Base-by-base conservation (phyloP, 1,140 invertebrate genomes). In the Octopus sinensis region DNA sequence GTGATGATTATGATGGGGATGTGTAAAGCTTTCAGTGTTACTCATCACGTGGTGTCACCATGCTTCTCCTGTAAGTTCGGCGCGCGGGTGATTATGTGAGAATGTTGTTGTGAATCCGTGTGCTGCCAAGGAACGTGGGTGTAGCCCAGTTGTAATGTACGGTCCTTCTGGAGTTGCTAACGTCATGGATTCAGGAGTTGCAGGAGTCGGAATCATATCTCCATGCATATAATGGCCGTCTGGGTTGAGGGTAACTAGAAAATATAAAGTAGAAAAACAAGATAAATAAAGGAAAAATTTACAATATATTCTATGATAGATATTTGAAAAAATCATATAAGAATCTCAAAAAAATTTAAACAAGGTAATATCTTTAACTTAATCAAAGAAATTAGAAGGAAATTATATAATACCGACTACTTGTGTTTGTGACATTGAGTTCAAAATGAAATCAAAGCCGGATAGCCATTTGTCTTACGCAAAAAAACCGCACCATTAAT, bases 121-220 rank as follows among this genome's bases (percentile, higher is more conserved):
- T 79, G 81, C 82, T 17, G 81, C 79, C 23, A 85, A 76, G 62
- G 85, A 83, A 76, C 84, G 80, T 53, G 82, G 84, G 71, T 82
- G 84, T 23, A 73, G 17, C 17, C 79, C 80, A 30, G 80, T 81
- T 62, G 81, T 81, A 68, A 76, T 75, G 78, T 81, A 85, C 54
- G 82, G 84, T 13, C 82, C 82, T 53, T 86, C 85, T 52, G 83
- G 85, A 51, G 79, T 62, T 54, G 82, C 82, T 52, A 84, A 78
- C 51, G 82, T 79, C 80, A 85, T 81, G 10, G 85, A 83, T 71
- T 86, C 85, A 4, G 85, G 85, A 23, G 84, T 85, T 6, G 81
- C 81, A 12, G 85, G 81, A 13, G 85, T 79, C n/a, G 81, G 84
- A 51, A 86, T 80, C 82, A 86, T 85, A 75, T 86, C 85, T n/a